Conservation (phyloP, 1,140 invertebrate genomes). For the Bombus cullumanus region DNA sequence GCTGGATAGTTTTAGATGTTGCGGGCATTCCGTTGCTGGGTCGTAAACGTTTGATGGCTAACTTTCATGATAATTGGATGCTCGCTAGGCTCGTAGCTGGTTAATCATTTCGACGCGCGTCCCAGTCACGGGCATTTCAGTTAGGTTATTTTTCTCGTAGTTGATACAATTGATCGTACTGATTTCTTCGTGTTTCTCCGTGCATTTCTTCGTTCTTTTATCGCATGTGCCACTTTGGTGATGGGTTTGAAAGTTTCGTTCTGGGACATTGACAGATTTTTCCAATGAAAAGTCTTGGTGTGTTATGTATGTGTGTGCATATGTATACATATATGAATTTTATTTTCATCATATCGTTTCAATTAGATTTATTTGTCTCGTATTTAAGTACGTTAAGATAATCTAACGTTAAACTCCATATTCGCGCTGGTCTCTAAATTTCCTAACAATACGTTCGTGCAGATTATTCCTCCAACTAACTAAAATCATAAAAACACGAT, state of each 20-base stretch:
- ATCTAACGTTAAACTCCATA: too few relatives aligned
- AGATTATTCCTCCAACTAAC: background rate
- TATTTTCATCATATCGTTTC: too few relatives aligned
- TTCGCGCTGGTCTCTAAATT: too few relatives aligned
- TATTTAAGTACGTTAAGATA: too few relatives aligned
- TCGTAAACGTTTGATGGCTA: conserved; percentile 9
- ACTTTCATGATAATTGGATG: conserved; percentile 16
- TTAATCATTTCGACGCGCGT: conserved; percentile 1
- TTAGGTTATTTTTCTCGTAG: background rate
- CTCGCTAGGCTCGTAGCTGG: background rate
- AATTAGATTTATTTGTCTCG: too few relatives aligned
- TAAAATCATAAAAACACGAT: background rate
- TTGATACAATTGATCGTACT: background rate
- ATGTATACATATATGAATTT: too few relatives aligned
- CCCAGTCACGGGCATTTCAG: too few relatives aligned
- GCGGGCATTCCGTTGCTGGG: background rate
- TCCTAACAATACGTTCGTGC: too few relatives aligned
- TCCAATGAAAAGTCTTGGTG: fast-evolving
- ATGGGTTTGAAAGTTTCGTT: too few relatives aligned
- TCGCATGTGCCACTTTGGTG: too few relatives aligned
- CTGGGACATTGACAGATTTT: too few relatives aligned
- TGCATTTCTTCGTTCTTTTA: background rate
- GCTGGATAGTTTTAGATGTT: conserved; percentile 4
- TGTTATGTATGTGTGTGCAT: too few relatives aligned
- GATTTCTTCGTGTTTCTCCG: background rate